Conservation (phyloP, 1,140 invertebrate species). For the Aleiodes sp. region DNA sequence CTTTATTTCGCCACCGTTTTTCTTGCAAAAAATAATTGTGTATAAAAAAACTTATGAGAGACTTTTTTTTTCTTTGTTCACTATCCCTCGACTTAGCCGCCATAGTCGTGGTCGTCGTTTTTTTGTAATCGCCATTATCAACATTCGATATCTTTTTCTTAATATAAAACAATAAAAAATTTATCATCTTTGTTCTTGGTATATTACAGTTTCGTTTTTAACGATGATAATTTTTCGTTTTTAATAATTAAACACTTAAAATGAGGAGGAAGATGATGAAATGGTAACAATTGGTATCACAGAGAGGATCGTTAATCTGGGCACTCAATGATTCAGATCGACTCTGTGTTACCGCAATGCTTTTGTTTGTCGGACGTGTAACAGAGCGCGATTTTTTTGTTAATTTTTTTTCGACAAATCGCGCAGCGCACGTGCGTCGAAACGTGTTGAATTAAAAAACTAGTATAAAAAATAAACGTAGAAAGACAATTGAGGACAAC, state of each 20-base stretch:
- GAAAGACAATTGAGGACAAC: slow-evolving; percentile 5
- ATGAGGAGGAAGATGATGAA: slow-evolving; percentile 22
- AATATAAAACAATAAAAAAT: slow-evolving; percentile 20
- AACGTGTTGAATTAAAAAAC: background rate
- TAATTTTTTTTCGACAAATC: background rate
- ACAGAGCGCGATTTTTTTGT: slow-evolving; percentile 16
- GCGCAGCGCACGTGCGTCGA: slow-evolving; percentile 31
- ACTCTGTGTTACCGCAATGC: slow-evolving; percentile 14
- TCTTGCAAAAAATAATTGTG: slow-evolving; percentile 63
- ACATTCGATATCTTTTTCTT: no score
- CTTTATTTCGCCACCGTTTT: slow-evolving; percentile 68
- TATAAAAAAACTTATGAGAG: slow-evolving; percentile 55
- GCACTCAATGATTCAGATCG: slow-evolving; percentile 22
- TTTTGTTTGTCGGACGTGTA: slow-evolving; percentile 17
- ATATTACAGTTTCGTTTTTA: slow-evolving; percentile 29
- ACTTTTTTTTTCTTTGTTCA: slow-evolving; percentile 23
- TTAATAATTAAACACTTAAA: slow-evolving; percentile 13
- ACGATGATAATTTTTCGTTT: slow-evolving; percentile 11
- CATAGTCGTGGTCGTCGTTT: slow-evolving; percentile 29
- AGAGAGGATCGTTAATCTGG: slow-evolving; percentile 18
- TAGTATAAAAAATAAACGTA: background rate
- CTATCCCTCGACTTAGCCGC: slow-evolving; percentile 6
- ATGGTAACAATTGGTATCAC: slow-evolving; percentile 12
- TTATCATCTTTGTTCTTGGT: slow-evolving; percentile 13
- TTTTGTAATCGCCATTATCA: no score